Evolutionary conservation across 2,797 vertebrate genomes (phyloP), one percentile per base, ranked within the genome.

Genomic region (Molossus molossus): DNA sequence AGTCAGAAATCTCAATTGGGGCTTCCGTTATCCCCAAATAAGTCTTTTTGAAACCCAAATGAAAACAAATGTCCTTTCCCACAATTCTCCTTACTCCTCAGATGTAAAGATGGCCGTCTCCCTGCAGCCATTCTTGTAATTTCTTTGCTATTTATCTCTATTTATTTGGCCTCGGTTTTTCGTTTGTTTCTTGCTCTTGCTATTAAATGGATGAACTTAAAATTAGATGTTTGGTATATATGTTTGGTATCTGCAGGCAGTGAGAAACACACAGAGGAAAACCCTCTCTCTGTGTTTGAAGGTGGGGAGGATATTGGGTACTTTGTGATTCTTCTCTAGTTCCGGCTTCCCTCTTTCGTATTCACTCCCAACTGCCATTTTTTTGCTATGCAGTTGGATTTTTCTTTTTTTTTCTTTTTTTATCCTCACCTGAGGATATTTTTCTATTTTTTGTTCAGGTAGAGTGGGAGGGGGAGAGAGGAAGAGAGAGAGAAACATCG

Each of bases 1-100:
- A 33, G 33, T 86, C 45, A 77, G 37, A 96, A 94, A 55, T 88
- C 53, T 80, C 48, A 88, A n/a, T 1, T 60, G 25, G 27, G 50
- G 21, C 21, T 89, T 15, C 18, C 21, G 65, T 21, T 80, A 29
- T 60, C 64, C 18, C 33, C 72, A 64, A 76, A 48, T 23, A 79
- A 82, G 27, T 57, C 3, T 48, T 83, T 87, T 57, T 58, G 23
- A 87, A 87, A 57, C 3, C 3, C 8, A 48, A 53, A 50, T 23
- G 12, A 27, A 90, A 72, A 45, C 23, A 77, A 77, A 27, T 37
- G 2, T n/a, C 62, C 9, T 65, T 11, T 85, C 29, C 55, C 50
- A 9, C 14, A 37, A 12, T 45, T 57, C 4, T 14, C 48, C 57
- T 53, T 53, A 73, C 33, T 70, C 17, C 29, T 55, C 67, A 13